A percentile compares a stretch with the other conserved stretches of the same genome.
Conservation (phyloP, 2,113 vertebrate species). For the Nerophis lumbriciformis region DNA sequence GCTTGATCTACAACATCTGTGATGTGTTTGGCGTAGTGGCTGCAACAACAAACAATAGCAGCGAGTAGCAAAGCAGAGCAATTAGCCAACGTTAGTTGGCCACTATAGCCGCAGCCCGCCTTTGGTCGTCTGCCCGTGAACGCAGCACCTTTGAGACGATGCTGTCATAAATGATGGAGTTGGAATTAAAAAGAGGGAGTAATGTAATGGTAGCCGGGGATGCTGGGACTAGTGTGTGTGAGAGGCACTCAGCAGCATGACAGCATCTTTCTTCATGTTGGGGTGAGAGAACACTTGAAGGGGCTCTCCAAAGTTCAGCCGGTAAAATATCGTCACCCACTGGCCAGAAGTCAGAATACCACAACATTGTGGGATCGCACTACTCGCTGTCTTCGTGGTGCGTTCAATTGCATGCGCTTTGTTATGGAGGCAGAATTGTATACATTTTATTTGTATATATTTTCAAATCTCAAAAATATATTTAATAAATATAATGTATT, state of each 20-base stretch:
- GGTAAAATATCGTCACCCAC: constrained; percentile 67
- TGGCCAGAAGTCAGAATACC: constrained; percentile 50
- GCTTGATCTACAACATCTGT: constrained; percentile 80
- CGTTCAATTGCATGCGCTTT: no score
- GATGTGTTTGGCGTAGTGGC: constrained; percentile 72
- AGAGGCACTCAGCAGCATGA: constrained; percentile 69
- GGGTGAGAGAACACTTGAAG: constrained; percentile 62
- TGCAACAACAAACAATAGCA: constrained; percentile 76
- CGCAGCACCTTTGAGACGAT: constrained; percentile 50
- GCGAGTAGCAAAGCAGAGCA: constrained; percentile 44
- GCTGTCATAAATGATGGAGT: constrained; percentile 69
- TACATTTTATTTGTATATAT: no score
- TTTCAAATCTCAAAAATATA: no score
- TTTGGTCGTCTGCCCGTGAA: constrained; percentile 36
- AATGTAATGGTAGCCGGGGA: constrained; percentile 71
- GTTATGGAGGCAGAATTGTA: no score
- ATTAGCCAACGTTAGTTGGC: constrained; percentile 71
- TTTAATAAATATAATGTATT: no score
- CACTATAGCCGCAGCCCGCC: constrained; percentile 62
- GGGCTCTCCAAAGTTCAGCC: constrained; percentile 64
- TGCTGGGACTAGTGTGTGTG: constrained; percentile 67
- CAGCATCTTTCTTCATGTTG: constrained; percentile 72
- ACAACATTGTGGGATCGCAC: neutral
- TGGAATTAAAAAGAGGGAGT: constrained; percentile 62
- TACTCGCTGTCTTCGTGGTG: no score